Base-by-base conservation (phyloP, 1,140 invertebrate species). In the Caerostris darwini region DNA sequence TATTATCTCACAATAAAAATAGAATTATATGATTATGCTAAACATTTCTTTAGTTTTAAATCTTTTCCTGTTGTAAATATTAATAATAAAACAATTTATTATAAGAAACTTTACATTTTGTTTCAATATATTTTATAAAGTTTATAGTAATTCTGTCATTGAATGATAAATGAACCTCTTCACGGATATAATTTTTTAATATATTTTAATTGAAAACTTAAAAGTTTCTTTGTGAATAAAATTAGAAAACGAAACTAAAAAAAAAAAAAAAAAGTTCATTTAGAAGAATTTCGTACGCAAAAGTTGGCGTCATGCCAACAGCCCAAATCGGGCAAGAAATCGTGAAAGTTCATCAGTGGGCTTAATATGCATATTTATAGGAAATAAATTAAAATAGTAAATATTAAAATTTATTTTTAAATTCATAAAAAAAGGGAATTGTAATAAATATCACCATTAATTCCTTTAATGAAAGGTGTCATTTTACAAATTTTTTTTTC, bases 291-390 rank as follows among this genome's bases (percentile, higher is more conserved):
- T 93, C 56, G 64, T 93, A 93, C 53, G 86, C 64, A 58, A 93
- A 67, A 67, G n/a, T 93, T 93, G 92, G 92, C 92, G 53, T 87
- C 92, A 93, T 93, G 92, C 92, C 92, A 93, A 93, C 61, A 87
- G 92, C 92, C 92, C 92, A 87, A 87, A 93, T 93, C 92, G 64
- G 92, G 92, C 53, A 86, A 93, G 82, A 92, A 92, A 64, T 64
- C 10, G 59, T 50, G 19, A 88, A 85, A 85, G 83, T 85, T 85
- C 56, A 81, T 81, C 54, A 34, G 54, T 83, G 53, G 67, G 56
- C 50, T 82, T 53, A n/a, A 67, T 53, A 90, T 90, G 54, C 7
- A 53, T 53, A 61, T 82, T 14, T 53, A 91, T 81, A 12, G 19
- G 7, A 50, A 57, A 56, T 59, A 58, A 53, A 19, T 10, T 88